A percentile compares a stretch with the other conserved stretches of the same genome.
These are phyloP conservation scores for Drosophila subsilvestris DNA, from an alignment of 2,888 invertebrate species.

Conservation along the genomic window DNA sequence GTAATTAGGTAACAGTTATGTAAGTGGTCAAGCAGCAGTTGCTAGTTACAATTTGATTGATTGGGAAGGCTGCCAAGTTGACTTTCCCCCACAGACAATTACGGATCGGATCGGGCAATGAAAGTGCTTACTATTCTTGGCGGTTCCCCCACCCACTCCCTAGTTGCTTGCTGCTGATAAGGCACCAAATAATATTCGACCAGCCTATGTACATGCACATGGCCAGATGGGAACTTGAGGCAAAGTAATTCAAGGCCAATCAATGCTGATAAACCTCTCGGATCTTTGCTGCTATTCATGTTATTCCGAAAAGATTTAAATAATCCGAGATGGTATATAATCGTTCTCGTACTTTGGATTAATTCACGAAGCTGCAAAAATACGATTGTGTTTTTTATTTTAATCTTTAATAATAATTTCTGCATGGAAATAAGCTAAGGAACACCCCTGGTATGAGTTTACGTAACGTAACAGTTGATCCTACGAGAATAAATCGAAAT, in stretches of 20 bases:
- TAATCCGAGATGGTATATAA: too few relatives aligned
- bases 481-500: not conserved
- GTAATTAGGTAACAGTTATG: not conserved
- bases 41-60: not conserved
- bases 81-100: not conserved
- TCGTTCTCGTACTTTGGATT: not conserved
- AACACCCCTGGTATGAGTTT: slow-evolving; percentile 1
- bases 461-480: not conserved
- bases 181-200: not conserved
- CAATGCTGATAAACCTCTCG: slow-evolving; percentile 9
- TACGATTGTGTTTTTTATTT: too few relatives aligned
- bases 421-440: not conserved
- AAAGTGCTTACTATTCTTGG: not conserved
- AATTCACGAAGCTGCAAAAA: too few relatives aligned
- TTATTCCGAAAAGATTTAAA: too few relatives aligned
- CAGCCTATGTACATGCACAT: too few relatives aligned
- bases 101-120: not conserved
- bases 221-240: not conserved
- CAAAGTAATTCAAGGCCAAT: slow-evolving; percentile 24
- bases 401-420: not conserved
- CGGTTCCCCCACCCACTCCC: not conserved
- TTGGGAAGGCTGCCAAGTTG: not conserved
- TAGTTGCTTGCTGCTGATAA: not conserved
- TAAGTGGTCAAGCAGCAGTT: not conserved
- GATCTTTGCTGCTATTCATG: slow-evolving; percentile 2